These are phyloP conservation scores for Poecilia velifera DNA, from an alignment of 2,797 vertebrate genomes.

Conservation along the genomic window DNA sequence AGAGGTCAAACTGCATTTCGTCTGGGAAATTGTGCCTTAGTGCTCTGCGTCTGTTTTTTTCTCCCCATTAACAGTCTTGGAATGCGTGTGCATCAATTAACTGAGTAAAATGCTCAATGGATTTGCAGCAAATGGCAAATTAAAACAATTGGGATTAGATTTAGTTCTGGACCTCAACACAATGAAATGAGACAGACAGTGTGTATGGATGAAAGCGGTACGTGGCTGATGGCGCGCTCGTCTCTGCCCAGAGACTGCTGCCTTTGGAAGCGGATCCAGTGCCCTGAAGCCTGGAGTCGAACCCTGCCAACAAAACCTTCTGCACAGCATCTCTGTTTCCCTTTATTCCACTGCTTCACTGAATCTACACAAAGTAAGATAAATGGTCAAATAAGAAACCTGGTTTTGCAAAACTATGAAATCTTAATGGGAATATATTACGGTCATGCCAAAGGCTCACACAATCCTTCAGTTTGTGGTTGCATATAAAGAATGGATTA, in stretches of 20 bases:
- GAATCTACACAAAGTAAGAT: slow-evolving; percentile 26
- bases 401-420: slow-evolving; percentile 6
- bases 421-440: neutral
- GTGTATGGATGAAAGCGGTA: slow-evolving; percentile 30
- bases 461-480: neutral
- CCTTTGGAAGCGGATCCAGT: slow-evolving; percentile 57
- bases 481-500: neutral
- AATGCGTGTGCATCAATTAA: slow-evolving; percentile 42
- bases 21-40: slow-evolving; percentile 11
- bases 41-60: slow-evolving; percentile 9
- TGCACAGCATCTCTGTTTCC: slow-evolving; percentile 41
- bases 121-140: slow-evolving; percentile 55
- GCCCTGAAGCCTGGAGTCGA: slow-evolving; percentile 55
- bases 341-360: slow-evolving; percentile 4
- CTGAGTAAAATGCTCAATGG: slow-evolving; percentile 39
- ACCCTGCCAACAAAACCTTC: slow-evolving; percentile 59
- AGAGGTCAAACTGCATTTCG: slow-evolving; percentile 11
- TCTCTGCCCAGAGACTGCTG: slow-evolving; percentile 45
- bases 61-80: slow-evolving; percentile 22
- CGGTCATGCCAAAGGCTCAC: neutral
- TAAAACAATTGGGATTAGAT: slow-evolving; percentile 50
- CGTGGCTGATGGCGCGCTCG: slow-evolving; percentile 30
- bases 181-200: slow-evolving; percentile 29
- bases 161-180: slow-evolving; percentile 26
- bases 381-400: slow-evolving; percentile 19